Evolutionary conservation across 1,140 invertebrate genomes (phyloP).

Genomic region (Philotrypesis tridentata): DNA sequence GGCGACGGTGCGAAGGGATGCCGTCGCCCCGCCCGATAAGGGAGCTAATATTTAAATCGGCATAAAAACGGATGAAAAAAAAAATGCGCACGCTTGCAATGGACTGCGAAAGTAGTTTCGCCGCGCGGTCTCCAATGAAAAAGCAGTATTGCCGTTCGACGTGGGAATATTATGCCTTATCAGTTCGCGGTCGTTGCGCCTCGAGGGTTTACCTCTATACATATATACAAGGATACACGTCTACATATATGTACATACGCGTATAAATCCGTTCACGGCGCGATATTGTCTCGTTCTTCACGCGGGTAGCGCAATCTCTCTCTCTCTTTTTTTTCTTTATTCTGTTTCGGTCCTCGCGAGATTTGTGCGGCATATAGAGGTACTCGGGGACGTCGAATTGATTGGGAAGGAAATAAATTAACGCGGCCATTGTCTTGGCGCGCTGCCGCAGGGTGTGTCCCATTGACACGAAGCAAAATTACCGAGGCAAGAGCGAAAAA

Average conservation of each 20-base stretch:
- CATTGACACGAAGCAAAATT: slow-evolving; percentile 55
- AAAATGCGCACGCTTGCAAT: slow-evolving; percentile 3
- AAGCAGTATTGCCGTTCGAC: slow-evolving; percentile 11
- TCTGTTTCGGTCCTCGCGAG: not conserved
- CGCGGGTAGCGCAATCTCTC: not conserved
- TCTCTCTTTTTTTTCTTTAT: no score
- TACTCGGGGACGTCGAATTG: not conserved
- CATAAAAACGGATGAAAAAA: not conserved
- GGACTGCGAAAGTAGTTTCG: not conserved
- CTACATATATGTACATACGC: not conserved
- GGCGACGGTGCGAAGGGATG: no score
- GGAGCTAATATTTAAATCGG: slow-evolving; percentile 16
- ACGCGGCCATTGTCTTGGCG: not conserved
- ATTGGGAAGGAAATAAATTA: not conserved
- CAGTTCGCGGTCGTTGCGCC: not conserved
- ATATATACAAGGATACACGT: no score
- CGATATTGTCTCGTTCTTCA: slow-evolving; percentile 18
- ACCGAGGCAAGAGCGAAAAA: not conserved
- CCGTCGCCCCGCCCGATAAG: not conserved
- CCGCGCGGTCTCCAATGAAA: not conserved
- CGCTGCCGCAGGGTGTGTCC: slow-evolving; percentile 9
- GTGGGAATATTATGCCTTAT: slow-evolving; percentile 40
- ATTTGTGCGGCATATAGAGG: not conserved
- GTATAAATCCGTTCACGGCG: slow-evolving; percentile 32
- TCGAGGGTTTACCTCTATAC: not conserved